Base-by-base conservation (phyloP, 2,888 invertebrate species). In the Stramonita haemastoma region DNA sequence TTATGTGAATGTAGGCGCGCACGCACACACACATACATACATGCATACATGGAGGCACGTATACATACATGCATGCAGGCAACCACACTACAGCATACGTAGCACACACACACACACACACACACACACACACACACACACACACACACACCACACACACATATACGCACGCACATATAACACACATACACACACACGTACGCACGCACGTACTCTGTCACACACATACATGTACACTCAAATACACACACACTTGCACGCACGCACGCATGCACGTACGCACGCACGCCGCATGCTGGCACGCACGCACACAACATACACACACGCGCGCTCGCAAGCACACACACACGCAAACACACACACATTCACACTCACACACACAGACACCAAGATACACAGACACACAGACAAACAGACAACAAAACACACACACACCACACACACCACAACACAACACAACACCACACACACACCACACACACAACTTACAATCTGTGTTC, bases 401-500 rank as follows among this genome's bases (percentile, higher is more conserved):
- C 32, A 32, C 22, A 34, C 34, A 32, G 2, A 79, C 79, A 22
- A 32, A 34, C 34, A 17, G 34, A 34, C 79, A 19, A 32, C 32
- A 29, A 34, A 32, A 34, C 34, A 22, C 32, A 26, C 46, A 46
- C 46, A 46, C 46, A 46, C 36, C 36, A 26, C 81, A 46, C 46
- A 83, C 81, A 46, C 81, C 81, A 46, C 22, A 83, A 83, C 46
- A 83, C 46, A 83, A 6, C 32, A 46, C 36, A 83, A 46, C 26
- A 46, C 46, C 81, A 46, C 22, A 83, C 81, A 83, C 46, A 83
- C 46, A 83, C 26, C 32, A 46, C 36, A 83, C 81, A 46, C 26
- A 46, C 46, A 83, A 8, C 46, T 46, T 15, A 4, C 79, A 90
- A 89, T 81, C 29, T 83, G 73, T 77, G 70, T 86, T 89, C 90